Percentiles rank a stretch among this genome's conserved stretches.
phyloP scores from a whole-genome alignment of 2,113 vertebrate species.

The Rana temporaria region DNA sequence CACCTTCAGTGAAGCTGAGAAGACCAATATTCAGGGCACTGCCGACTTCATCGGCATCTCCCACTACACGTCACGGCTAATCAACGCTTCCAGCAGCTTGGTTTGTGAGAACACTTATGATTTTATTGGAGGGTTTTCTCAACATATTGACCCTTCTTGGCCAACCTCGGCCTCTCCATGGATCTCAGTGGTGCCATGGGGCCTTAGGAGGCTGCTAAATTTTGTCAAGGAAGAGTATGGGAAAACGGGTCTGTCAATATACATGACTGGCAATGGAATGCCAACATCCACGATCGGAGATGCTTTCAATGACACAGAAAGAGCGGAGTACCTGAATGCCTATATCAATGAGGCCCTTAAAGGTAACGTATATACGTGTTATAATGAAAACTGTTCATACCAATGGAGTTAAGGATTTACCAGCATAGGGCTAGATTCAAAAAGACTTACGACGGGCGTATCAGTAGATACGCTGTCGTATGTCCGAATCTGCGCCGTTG shows the following conservation, averaged over 20 bases:
- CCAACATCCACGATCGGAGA: slow-evolving; percentile 69
- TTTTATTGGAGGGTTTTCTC: slow-evolving; percentile 80
- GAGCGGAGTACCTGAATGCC: slow-evolving; percentile 75
- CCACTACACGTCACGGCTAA: slow-evolving; percentile 84
- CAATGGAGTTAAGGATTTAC: no score
- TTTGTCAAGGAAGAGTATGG: slow-evolving; percentile 84
- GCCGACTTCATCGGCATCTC: slow-evolving; percentile 94
- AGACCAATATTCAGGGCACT: slow-evolving; percentile 78
- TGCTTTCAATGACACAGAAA: slow-evolving; percentile 75
- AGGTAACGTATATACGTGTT: slow-evolving; percentile 69
- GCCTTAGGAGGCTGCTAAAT: slow-evolving; percentile 84
- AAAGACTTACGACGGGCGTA: no score
- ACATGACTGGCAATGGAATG: slow-evolving; percentile 88
- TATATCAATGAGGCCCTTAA: slow-evolving; percentile 92
- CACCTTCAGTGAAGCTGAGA: slow-evolving; percentile 81
- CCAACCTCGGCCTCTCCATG: slow-evolving; percentile 80
- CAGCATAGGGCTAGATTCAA: no score
- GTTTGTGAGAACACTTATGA: slow-evolving; percentile 76
- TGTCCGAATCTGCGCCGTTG: no score
- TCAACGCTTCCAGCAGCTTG: slow-evolving; percentile 64
- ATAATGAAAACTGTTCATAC: no score
- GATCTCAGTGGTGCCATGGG: slow-evolving; percentile 86
- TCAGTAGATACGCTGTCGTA: no score
- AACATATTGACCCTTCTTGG: slow-evolving; percentile 81
- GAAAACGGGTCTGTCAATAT: slow-evolving; percentile 77